Conservation (phyloP, 2,797 vertebrate species). For the Amniataba percoides region DNA sequence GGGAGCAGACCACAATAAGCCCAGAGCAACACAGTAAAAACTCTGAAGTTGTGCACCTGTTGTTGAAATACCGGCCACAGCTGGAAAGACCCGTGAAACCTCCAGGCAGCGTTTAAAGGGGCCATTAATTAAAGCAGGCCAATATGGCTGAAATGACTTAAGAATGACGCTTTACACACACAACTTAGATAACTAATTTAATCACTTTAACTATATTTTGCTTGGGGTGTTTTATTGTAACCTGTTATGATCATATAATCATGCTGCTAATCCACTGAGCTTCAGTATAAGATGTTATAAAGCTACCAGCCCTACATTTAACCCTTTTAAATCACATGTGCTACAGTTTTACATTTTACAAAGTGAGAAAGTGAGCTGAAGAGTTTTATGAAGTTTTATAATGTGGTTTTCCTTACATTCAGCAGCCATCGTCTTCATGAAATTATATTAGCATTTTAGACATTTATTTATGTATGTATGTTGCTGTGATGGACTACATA, state of each 20-base stretch:
- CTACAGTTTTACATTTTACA: neutral
- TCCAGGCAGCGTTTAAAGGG: neutral
- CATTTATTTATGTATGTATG: too few species aligned
- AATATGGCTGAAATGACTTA: neutral
- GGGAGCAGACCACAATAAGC: neutral
- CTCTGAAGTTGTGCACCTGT: neutral
- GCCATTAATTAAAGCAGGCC: neutral
- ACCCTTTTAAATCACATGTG: neutral
- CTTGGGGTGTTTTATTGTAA: neutral
- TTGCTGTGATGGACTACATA: too few species aligned
- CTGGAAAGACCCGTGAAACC: neutral
- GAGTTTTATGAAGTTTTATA: fast-evolving
- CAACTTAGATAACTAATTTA: fast-evolving
- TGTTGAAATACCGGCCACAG: neutral
- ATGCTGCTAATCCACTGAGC: too few species aligned
- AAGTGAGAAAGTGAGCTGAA: neutral
- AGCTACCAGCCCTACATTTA: neutral
- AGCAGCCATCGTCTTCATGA: neutral
- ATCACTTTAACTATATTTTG: neutral
- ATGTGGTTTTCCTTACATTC: neutral
- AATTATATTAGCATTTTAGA: too few species aligned
- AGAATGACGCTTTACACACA: fast-evolving
- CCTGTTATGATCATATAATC: too few species aligned
- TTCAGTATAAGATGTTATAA: too few species aligned
- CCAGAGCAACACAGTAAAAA: too few species aligned